A percentile compares a stretch with the other conserved stretches of the same genome.
Evolutionary conservation across 2,797 vertebrate species (phyloP).

Genomic region (Lycodopsis pacificus): DNA sequence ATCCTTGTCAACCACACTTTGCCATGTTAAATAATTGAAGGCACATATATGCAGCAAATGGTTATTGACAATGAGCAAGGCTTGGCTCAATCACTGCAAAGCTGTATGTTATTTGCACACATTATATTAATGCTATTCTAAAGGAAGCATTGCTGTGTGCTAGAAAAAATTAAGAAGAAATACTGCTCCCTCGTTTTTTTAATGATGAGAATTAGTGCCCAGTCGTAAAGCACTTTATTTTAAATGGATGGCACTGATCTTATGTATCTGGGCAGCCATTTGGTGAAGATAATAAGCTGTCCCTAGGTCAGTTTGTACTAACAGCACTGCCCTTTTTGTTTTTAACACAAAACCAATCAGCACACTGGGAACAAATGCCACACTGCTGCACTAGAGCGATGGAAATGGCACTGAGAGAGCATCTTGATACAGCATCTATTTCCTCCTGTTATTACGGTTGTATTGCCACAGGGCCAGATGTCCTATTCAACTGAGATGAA

Average conservation of each 20-base stretch:
- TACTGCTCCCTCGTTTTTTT: neutral
- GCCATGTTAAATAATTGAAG: slow-evolving; percentile 64
- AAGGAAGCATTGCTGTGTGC: neutral
- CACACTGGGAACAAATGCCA: slow-evolving; percentile 52
- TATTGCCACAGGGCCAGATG: slow-evolving; percentile 70
- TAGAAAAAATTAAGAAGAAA: neutral
- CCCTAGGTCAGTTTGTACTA: slow-evolving; percentile 47
- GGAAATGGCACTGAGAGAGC: slow-evolving; percentile 54
- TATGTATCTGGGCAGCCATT: slow-evolving; percentile 28
- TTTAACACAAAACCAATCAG: slow-evolving; percentile 39
- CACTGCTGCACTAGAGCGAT: slow-evolving; percentile 20
- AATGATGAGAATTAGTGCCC: neutral
- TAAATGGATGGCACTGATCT: slow-evolving; percentile 7
- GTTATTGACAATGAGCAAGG: slow-evolving; percentile 44
- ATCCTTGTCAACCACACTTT: slow-evolving; percentile 20
- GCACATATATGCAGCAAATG: slow-evolving; percentile 39
- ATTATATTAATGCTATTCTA: neutral
- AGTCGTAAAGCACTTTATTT: slow-evolving; percentile 1
- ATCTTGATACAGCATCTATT: slow-evolving; percentile 57
- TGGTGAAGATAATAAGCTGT: slow-evolving; percentile 49
- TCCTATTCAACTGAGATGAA: slow-evolving; percentile 70
- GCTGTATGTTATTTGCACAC: slow-evolving; percentile 11
- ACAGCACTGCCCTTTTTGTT: slow-evolving; percentile 48
- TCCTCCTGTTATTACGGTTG: slow-evolving; percentile 51
- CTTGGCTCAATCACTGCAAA: slow-evolving; percentile 44